Conservation (phyloP, 2,797 vertebrate species). For the Alcedo quadribrachys region DNA sequence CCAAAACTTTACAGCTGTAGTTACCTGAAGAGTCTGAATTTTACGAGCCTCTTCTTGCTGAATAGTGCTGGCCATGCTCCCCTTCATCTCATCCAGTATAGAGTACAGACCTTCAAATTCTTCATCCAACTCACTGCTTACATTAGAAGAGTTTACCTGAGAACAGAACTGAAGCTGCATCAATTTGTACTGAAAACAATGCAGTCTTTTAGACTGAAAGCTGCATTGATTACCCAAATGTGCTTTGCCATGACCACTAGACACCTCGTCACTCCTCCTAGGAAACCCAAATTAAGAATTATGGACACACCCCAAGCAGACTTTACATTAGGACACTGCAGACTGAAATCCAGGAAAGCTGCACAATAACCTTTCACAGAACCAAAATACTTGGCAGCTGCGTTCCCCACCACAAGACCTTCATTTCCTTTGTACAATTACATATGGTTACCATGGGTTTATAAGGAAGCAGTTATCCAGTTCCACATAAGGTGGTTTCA, state of each 20-base stretch:
- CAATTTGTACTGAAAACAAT: background rate
- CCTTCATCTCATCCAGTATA: constrained; percentile 85
- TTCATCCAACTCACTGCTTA: constrained; percentile 87
- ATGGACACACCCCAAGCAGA: background rate
- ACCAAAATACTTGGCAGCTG: background rate
- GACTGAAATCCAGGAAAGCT: background rate
- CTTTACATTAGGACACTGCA: background rate
- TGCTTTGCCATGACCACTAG: background rate
- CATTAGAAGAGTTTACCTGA: constrained; percentile 87
- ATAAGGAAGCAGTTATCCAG: background rate
- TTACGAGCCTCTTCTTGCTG: constrained; percentile 84
- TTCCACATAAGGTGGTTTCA: background rate
- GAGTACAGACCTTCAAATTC: constrained; percentile 89
- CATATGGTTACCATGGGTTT: background rate
- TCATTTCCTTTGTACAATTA: background rate
- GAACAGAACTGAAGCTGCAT: constrained; percentile 11
- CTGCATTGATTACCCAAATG: background rate
- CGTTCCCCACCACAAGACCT: background rate
- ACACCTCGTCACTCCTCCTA: background rate
- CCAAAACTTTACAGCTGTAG: background rate
- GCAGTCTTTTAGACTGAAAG: background rate
- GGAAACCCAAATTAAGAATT: background rate
- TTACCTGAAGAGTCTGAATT: constrained; percentile 85
- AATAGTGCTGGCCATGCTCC: constrained; percentile 83
- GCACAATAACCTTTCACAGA: background rate